These are phyloP conservation scores for Ianthella basta DNA, from an alignment of 37 sponge, comb jelly and placozoan species.

Conservation along the genomic window DNA sequence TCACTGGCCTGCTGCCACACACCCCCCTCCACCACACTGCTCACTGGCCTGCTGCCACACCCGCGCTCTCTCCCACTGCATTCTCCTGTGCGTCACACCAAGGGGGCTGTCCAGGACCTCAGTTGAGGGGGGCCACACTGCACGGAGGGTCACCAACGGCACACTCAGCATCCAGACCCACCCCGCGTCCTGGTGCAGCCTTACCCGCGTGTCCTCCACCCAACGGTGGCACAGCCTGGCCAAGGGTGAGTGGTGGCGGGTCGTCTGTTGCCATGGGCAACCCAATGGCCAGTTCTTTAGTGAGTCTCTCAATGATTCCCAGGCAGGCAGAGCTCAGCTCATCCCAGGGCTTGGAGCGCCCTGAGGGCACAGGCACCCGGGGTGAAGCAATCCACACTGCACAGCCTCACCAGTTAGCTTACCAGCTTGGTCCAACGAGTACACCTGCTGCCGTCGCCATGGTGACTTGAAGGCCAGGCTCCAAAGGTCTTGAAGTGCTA, in stretches of 20 bases:
- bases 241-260: too few species aligned
- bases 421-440: conserved; percentile 51
- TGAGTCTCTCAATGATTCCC: neutral
- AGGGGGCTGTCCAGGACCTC: conserved; percentile 28
- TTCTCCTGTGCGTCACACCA: conserved; percentile 35
- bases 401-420: neutral
- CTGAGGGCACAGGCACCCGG: conserved; percentile 10
- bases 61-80: conserved; percentile 53
- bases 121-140: neutral
- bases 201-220: too few species aligned
- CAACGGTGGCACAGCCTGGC: too few species aligned
- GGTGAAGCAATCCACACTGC: neutral
- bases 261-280: too few species aligned
- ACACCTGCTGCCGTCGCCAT: conserved; percentile 62
- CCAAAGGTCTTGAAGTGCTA: conserved; percentile 64
- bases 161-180: too few species aligned
- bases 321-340: conserved; percentile 35
- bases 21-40: too few species aligned
- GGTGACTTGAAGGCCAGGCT: conserved; percentile 58
- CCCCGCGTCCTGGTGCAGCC: too few species aligned
- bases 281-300: neutral
- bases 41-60: conserved; percentile 51
- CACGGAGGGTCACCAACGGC: neutral
- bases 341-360: conserved; percentile 54
- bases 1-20: too few species aligned